Evolutionary conservation across 1,140 invertebrate species (phyloP).

Genomic region (Trichonephila clavipes): DNA sequence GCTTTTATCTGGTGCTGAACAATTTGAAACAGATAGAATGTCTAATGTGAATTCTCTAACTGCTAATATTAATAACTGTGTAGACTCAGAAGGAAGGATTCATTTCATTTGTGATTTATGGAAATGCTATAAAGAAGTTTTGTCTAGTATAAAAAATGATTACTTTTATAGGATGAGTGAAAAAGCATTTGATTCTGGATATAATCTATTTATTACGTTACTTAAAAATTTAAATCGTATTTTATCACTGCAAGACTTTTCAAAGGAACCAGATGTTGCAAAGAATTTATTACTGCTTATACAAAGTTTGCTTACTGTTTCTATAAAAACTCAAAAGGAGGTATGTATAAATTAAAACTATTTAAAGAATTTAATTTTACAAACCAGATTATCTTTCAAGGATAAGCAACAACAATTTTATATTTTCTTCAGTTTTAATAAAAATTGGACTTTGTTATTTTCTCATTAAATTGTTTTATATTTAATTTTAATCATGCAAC

Average conservation of each 20-base stretch:
- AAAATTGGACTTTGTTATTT: not conserved
- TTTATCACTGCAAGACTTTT: conserved; percentile 11
- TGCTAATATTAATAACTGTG: not conserved
- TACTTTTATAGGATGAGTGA: conserved; percentile 27
- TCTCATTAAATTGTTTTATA: not conserved
- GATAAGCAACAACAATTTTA: too few species aligned
- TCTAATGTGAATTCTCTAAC: not conserved
- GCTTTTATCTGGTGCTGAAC: not conserved
- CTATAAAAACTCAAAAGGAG: conserved; percentile 41
- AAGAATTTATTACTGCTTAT: conserved; percentile 15
- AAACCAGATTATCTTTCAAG: too few species aligned
- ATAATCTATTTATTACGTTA: conserved; percentile 42
- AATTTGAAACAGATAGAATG: not conserved
- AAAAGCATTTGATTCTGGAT: conserved; percentile 41
- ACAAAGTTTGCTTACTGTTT: conserved; percentile 56
- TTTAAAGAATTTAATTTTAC: not conserved
- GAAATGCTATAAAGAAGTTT: conserved; percentile 49
- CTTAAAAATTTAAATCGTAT: conserved; percentile 58
- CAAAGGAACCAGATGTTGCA: conserved; percentile 3
- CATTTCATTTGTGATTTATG: conserved; percentile 52
- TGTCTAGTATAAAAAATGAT: conserved; percentile 35
- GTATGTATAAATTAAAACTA: conserved; percentile 38
- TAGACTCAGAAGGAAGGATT: conserved; percentile 35
- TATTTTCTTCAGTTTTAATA: not conserved
- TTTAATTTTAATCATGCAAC: not conserved